phyloP scores from a whole-genome alignment of 2,888 invertebrate genomes.

The Sussaba pulchella region DNA sequence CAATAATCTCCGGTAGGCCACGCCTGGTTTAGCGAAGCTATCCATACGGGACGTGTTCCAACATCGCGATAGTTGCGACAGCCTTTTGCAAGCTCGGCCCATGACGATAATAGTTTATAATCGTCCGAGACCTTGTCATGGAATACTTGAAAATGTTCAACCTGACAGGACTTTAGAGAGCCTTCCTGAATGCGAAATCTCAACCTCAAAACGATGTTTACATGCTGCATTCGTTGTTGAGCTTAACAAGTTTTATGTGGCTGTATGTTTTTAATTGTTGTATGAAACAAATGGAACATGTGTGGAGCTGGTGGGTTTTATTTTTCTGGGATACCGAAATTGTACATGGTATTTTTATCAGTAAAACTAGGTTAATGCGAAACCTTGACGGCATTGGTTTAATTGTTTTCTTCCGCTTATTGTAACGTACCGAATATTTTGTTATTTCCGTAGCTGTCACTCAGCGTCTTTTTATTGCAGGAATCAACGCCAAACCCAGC shows the following conservation, averaged over 20 bases:
- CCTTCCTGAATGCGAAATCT: too few species aligned
- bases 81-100: constrained; percentile 19
- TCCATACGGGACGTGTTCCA: constrained; percentile 60
- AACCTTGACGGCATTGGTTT: not conserved
- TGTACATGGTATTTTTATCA: not conserved
- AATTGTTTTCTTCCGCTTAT: constrained; percentile 5
- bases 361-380: not conserved
- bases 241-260: too few species aligned
- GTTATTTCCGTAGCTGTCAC: not conserved
- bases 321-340: too few species aligned
- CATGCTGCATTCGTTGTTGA: too few species aligned
- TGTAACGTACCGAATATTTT: not conserved
- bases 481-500: not conserved
- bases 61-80: constrained; percentile 58
- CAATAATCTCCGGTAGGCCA: constrained; percentile 68
- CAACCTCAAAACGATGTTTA: too few species aligned
- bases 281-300: too few species aligned
- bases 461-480: constrained; percentile 2
- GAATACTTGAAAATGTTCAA: not conserved
- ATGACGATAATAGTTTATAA: constrained; percentile 38
- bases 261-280: too few species aligned
- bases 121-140: not conserved
- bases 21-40: constrained; percentile 66
- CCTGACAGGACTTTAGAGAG: not conserved
- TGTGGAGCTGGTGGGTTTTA: too few species aligned